Evolutionary conservation across 2,113 vertebrate species (phyloP).

Genomic region (Grantiella picta): DNA sequence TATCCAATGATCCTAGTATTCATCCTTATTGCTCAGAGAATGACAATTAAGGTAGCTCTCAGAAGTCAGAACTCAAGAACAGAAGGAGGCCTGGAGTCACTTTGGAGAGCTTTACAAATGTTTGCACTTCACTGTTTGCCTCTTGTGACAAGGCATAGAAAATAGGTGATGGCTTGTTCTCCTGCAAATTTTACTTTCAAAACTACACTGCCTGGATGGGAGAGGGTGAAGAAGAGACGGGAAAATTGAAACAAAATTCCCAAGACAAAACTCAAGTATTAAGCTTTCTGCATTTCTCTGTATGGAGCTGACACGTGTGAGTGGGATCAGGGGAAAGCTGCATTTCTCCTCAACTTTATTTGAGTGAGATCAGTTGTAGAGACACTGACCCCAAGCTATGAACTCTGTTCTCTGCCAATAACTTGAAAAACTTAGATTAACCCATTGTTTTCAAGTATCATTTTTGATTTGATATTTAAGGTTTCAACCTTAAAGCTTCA

Average conservation of each 20-base stretch:
- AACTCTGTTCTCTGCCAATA: background rate
- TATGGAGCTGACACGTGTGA: conserved; percentile 1
- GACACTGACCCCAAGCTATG: background rate
- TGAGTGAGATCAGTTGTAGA: conserved; percentile 3
- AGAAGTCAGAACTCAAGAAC: background rate
- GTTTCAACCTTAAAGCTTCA: background rate
- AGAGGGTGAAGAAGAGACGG: background rate
- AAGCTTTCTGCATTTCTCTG: conserved; percentile 13
- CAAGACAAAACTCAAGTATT: conserved; percentile 17
- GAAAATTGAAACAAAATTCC: background rate
- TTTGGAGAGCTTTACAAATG: background rate
- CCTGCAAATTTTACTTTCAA: conserved; percentile 6
- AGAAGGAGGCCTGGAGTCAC: background rate
- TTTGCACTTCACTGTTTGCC: background rate
- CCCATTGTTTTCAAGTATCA: background rate
- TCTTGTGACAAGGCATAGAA: background rate
- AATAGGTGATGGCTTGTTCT: background rate
- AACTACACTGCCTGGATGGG: background rate
- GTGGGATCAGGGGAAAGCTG: background rate
- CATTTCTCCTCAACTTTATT: background rate
- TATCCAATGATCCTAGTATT: background rate
- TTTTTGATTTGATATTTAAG: background rate
- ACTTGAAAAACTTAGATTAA: background rate
- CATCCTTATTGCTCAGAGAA: background rate
- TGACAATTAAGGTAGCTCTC: background rate